Evolutionary conservation across 2,888 invertebrate genomes (phyloP).

Genomic region (Cheilosia pagana): DNA sequence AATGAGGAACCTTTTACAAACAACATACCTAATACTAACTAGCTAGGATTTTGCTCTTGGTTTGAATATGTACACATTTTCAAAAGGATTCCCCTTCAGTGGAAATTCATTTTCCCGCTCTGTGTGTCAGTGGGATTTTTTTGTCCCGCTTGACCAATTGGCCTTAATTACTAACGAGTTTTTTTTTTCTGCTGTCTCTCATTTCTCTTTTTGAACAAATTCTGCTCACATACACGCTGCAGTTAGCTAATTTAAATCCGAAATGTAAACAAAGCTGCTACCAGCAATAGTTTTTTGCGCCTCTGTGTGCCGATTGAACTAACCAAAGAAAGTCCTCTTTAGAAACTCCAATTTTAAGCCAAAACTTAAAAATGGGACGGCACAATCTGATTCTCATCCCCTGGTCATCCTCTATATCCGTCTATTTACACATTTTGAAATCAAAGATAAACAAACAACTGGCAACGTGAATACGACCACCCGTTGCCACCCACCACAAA

Average conservation of each 20-base stretch:
- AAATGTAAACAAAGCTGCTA: constrained; percentile 51
- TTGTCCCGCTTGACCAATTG: constrained; percentile 56
- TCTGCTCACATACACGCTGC: constrained; percentile 45
- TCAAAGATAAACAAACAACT: constrained; percentile 69
- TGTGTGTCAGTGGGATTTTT: constrained; percentile 46
- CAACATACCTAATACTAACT: neutral
- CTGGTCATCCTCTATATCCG: constrained; percentile 5
- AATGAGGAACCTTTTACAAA: neutral
- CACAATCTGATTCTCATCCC: constrained; percentile 52
- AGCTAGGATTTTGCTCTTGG: neutral
- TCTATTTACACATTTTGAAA: constrained; percentile 67
- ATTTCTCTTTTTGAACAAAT: constrained; percentile 24
- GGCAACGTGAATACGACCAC: constrained; percentile 54
- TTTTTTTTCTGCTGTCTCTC: constrained; percentile 3
- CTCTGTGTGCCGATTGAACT: constrained; percentile 26
- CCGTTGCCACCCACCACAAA: constrained; percentile 41
- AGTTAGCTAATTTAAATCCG: constrained; percentile 51
- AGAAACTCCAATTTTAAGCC: constrained; percentile 47
- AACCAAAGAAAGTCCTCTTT: constrained; percentile 34
- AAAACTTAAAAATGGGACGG: constrained; percentile 58
- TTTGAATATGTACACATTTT: neutral
- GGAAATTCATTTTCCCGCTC: constrained; percentile 33
- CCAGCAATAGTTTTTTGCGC: constrained; percentile 9
- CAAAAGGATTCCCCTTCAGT: constrained; percentile 4
- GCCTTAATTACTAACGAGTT: constrained; percentile 61